Conservation (phyloP, 2,113 vertebrate species). For the Atlantisia rogersi region DNA sequence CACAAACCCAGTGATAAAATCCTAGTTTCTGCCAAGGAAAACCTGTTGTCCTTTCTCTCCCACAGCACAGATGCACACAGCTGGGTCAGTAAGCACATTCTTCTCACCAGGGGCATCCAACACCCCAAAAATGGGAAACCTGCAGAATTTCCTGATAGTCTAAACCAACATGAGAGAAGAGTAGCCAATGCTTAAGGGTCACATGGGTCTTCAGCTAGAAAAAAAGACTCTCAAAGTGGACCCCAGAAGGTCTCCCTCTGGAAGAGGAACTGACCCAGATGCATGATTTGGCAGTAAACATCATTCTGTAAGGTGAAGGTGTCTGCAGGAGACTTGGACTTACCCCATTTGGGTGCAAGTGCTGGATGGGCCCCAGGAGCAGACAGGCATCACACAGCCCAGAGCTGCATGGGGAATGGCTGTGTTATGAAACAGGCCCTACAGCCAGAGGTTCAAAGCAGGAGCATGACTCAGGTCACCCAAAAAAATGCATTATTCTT, state of each 20-base stretch:
- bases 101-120: not conserved
- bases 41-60: not conserved
- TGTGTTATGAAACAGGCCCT: not conserved
- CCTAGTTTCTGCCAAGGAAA: not conserved
- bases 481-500: not conserved
- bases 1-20: not conserved
- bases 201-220: not conserved
- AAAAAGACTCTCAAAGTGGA: not conserved
- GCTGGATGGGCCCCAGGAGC: fast-evolving
- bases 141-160: not conserved
- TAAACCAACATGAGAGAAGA: not conserved
- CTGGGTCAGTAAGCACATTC: not conserved
- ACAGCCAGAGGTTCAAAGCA: not conserved
- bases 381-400: no score
- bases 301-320: not conserved
- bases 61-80: not conserved
- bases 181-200: not conserved
- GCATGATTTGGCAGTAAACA: not conserved
- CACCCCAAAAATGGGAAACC: not conserved
- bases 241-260: not conserved
- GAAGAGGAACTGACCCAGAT: not conserved
- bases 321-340: not conserved
- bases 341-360: fast-evolving
- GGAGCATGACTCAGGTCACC: fast-evolving
- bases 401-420: fast-evolving